Evolutionary conservation across 2,888 invertebrate genomes (phyloP).

Genomic region (Alloscopus bannaensis): DNA sequence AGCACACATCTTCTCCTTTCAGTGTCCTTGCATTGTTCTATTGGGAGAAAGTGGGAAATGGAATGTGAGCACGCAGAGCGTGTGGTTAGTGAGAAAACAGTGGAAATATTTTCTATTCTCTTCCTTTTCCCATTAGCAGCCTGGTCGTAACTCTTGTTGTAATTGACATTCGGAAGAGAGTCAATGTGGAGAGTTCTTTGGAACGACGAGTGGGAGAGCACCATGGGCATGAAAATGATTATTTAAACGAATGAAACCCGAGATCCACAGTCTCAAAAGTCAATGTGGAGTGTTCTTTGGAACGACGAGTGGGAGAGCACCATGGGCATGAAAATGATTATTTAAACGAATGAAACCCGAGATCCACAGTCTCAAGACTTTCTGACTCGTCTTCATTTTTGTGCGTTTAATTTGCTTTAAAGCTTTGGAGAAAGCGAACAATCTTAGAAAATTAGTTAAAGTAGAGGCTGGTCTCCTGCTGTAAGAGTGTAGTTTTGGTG

Average conservation of each 20-base stretch:
- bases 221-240: too few relatives aligned
- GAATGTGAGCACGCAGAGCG: background rate
- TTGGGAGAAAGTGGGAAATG: background rate
- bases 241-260: too few relatives aligned
- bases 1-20: background rate
- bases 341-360: too few relatives aligned
- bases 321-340: too few relatives aligned
- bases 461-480: too few relatives aligned
- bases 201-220: constrained; percentile 6
- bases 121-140: background rate
- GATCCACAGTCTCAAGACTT: background rate
- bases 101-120: background rate
- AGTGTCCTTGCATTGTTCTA: background rate
- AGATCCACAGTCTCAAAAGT: too few relatives aligned
- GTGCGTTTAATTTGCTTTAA: too few relatives aligned
- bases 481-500: too few relatives aligned
- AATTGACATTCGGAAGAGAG: too few relatives aligned
- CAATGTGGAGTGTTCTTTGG: background rate
- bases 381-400: background rate
- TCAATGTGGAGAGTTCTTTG: background rate
- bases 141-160: constrained; percentile 1
- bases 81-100: background rate
- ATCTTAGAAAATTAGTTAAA: too few relatives aligned
- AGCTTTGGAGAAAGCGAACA: too few relatives aligned
- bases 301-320: constrained; percentile 3